Evolutionary conservation across 2,797 vertebrate genomes (phyloP).

Genomic region (Myotis findleyi): DNA sequence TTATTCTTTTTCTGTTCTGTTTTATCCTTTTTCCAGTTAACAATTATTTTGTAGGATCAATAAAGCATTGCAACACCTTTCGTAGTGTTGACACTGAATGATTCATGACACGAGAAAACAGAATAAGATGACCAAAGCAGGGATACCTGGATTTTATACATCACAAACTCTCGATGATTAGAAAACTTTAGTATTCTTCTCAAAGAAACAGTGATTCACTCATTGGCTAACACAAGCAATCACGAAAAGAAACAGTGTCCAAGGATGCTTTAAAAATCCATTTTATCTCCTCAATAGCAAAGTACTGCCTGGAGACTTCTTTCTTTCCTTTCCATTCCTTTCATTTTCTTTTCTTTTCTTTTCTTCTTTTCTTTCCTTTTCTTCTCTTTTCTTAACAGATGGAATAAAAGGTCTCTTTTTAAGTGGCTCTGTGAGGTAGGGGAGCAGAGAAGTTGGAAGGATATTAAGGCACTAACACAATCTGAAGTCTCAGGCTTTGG

Average conservation of each 20-base stretch:
- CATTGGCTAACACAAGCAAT: conserved; percentile 40
- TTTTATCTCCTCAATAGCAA: conserved; percentile 52
- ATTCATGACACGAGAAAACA: not conserved
- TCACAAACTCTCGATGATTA: not conserved
- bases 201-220: not conserved
- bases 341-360: not conserved
- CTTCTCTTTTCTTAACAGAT: conserved; percentile 41
- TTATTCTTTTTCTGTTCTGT: not conserved
- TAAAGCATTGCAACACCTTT: not conserved
- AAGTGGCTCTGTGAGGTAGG: not conserved
- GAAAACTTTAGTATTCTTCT: not conserved
- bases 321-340: not conserved
- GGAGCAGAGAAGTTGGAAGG: not conserved
- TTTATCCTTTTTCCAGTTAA: not conserved
- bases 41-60: conserved; percentile 3
- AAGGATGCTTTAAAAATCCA: conserved; percentile 67
- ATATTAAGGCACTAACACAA: not conserved
- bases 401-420: not conserved
- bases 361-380: not conserved
- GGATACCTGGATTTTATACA: conserved; percentile 12
- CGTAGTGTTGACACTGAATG: not conserved
- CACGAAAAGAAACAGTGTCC: conserved; percentile 56
- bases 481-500: not conserved
- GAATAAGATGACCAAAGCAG: not conserved
- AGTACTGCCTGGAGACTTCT: not conserved